Evolutionary conservation across 2,888 invertebrate genomes (phyloP), one percentile per base, ranked within the genome.

Genomic region (Pterostichus niger): DNA sequence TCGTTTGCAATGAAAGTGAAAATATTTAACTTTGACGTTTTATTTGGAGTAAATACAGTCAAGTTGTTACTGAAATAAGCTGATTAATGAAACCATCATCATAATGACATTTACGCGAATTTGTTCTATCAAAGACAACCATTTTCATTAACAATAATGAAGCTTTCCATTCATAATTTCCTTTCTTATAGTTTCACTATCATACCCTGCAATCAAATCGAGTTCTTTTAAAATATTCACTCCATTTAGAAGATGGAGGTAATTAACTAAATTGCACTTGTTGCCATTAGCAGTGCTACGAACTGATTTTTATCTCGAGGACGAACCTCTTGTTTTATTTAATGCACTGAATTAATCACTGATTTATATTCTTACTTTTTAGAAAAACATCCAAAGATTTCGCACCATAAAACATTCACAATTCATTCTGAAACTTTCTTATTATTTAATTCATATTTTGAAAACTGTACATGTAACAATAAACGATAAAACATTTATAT

Each of bases 211-310:
- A 59, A 11, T 59, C 24, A 59, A 59, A 59, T 59, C 59, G 64
- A 64, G 64, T 64, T 64, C 64, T 64, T 64, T 35, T 33, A 35
- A 31, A 64, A 35, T 64, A 24, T 31, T 64, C 64, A 64, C 64
- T 64, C 35, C 64, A 64, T 64, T 64, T 64, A 64, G 64, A 64
- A 64, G 64, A 64, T 64, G 64, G 64, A 64, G 64, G 64, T 64
- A 35, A 64, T 64, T 64, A 64, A 35, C 64, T 31, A 64, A 64
- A 64, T 64, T 64, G 64, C 64, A 64, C 64, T 64, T 64, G 59
- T 59, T 59, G 64, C 64, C 64, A 6, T 40, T 40, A 40, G 7
- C 40, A 40, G 6, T 9, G 2, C 40, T 9, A 64, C 33, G 33
- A 31, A 35, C 64, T 64, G 64, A 64, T 64, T 64, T 64, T 64